Evolutionary conservation across 1,140 invertebrate genomes (phyloP).

Genomic region (Zaprionus tsacasi): DNA sequence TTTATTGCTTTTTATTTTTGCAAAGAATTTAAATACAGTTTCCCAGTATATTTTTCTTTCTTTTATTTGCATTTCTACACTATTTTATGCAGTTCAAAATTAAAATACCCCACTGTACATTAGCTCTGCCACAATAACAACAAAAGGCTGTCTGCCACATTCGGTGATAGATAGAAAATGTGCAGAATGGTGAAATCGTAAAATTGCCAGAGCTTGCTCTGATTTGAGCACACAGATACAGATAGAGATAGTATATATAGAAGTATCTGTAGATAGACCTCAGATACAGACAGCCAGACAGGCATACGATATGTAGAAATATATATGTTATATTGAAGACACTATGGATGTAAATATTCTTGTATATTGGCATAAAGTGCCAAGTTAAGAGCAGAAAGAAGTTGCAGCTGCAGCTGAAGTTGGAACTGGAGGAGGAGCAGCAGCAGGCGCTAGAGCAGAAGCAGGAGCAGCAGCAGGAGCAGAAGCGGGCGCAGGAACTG

Average conservation of each 20-base stretch:
- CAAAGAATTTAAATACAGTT: too few species aligned
- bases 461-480: not conserved
- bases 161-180: conserved; percentile 50
- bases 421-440: too few species aligned
- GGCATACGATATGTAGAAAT: conserved; percentile 13
- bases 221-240: conserved; percentile 45
- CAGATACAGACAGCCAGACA: not conserved
- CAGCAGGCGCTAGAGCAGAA: not conserved
- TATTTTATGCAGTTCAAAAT: not conserved
- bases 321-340: conserved; percentile 11
- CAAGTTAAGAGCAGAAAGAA: not conserved
- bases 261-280: conserved; percentile 1
- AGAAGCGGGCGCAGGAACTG: too few species aligned
- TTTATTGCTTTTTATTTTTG: too few species aligned
- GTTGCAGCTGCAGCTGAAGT: conserved; percentile 4
- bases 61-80: not conserved
- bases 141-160: conserved; percentile 8
- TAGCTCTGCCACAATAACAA: conserved; percentile 30
- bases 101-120: conserved; percentile 1
- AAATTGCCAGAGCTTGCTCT: conserved; percentile 57
- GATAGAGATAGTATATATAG: not conserved
- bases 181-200: conserved; percentile 43
- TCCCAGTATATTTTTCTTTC: not conserved
- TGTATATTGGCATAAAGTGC: conserved; percentile 16
- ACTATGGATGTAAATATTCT: conserved; percentile 45